Conservation (phyloP, 2,113 vertebrate genomes). For the Mus spicilegus region DNA sequence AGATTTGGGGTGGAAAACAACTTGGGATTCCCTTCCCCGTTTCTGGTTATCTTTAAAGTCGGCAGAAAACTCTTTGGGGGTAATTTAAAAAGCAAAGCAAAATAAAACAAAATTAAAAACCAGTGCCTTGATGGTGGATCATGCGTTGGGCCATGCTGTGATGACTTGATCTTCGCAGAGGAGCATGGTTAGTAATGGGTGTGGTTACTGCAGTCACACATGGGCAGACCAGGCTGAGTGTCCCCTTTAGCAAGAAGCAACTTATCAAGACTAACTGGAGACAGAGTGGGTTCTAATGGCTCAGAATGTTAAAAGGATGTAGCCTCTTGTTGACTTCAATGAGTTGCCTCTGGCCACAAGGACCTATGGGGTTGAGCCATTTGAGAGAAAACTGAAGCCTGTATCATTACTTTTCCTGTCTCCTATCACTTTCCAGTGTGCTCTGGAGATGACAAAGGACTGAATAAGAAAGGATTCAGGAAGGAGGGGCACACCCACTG, state of each 20-base stretch:
- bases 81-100: constrained; percentile 27
- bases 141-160: background rate
- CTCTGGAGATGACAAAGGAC: background rate
- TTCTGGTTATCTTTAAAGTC: constrained; percentile 12
- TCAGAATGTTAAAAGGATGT: background rate
- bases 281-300: background rate
- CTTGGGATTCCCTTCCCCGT: background rate
- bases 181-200: constrained; percentile 43
- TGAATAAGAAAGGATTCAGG: background rate
- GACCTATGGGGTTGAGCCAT: background rate
- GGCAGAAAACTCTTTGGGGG: background rate
- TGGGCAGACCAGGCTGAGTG: background rate
- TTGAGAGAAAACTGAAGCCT: background rate
- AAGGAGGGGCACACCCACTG: background rate
- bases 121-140: background rate
- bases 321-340: background rate
- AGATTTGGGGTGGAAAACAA: background rate
- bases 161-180: background rate
- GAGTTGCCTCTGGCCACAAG: background rate
- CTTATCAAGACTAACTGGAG: background rate
- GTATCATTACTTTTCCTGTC: background rate
- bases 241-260: background rate
- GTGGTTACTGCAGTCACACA: constrained; percentile 56
- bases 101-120: background rate
- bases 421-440: background rate